These are phyloP conservation scores for Pempheris klunzingeri DNA, from an alignment of 2,797 vertebrate species.

Conservation along the genomic window DNA sequence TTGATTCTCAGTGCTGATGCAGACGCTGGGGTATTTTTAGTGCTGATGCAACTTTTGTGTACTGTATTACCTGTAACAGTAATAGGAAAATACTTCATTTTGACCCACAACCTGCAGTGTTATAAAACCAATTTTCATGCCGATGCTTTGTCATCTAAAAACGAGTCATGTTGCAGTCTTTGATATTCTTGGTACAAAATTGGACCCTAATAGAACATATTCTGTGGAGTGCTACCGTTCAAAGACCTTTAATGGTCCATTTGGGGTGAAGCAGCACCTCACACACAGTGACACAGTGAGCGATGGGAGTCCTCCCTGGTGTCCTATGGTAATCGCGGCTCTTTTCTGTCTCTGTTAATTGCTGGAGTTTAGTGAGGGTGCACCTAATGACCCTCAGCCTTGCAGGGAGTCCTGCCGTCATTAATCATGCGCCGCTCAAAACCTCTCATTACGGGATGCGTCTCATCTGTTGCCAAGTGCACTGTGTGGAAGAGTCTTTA, in stretches of 20 bases:
- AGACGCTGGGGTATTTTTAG: conserved; percentile 19
- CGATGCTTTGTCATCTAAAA: conserved; percentile 20
- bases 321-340: conserved; percentile 62
- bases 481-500: conserved; percentile 15
- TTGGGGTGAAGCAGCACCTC: conserved; percentile 39
- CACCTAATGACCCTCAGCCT: conserved; percentile 68
- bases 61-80: not conserved
- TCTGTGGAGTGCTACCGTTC: not conserved
- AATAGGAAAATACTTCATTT: conserved; percentile 11
- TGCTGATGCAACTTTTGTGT: not conserved
- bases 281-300: conserved; percentile 32
- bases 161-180: not conserved
- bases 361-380: conserved; percentile 64
- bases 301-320: conserved; percentile 50
- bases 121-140: conserved; percentile 3
- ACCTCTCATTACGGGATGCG: conserved; percentile 55
- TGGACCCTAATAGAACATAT: not conserved
- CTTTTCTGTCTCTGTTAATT: conserved; percentile 69
- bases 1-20: conserved; percentile 6
- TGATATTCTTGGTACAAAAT: not conserved
- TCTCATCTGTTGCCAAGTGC: conserved; percentile 60
- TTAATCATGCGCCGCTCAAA: conserved; percentile 70
- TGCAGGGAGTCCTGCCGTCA: conserved; percentile 52
- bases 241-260: conserved; percentile 21
- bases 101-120: not conserved